Evolutionary conservation across 2,113 vertebrate genomes (phyloP).

Genomic region (Himantopus leucocephalus): DNA sequence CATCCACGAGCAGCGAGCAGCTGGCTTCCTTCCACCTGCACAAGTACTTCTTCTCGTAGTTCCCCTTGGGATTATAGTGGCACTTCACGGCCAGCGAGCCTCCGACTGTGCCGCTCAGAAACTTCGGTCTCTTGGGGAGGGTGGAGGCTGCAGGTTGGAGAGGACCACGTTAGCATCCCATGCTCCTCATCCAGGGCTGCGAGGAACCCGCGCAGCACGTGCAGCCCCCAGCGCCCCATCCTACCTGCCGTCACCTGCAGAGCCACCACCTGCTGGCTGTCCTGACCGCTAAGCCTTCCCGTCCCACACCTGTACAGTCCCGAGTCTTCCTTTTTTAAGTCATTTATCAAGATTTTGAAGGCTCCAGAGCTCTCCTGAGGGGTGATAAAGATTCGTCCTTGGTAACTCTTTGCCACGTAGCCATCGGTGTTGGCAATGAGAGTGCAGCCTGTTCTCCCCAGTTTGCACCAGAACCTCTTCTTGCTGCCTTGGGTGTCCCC

Average conservation of each 20-base stretch:
- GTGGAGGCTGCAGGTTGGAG: neutral
- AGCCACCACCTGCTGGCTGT: neutral
- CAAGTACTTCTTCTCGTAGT: neutral
- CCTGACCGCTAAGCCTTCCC: fast-evolving
- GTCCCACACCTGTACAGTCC: conserved; percentile 59
- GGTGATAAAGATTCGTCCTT: conserved; percentile 4
- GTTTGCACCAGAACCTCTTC: conserved; percentile 50
- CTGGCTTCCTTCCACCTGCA: conserved; percentile 28
- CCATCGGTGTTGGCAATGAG: neutral
- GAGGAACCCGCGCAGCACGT: neutral
- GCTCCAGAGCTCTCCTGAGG: neutral
- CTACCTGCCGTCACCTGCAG: conserved; percentile 50
- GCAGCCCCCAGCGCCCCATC: neutral
- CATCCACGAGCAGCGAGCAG: neutral
- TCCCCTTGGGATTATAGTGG: neutral
- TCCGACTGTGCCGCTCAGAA: neutral
- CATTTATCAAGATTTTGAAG: conserved; percentile 48
- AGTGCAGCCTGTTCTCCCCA: neutral
- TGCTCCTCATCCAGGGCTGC: fast-evolving
- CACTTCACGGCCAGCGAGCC: neutral
- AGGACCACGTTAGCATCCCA: fast-evolving
- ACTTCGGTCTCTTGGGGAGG: neutral
- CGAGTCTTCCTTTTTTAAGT: neutral
- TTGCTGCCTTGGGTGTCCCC: fast-evolving
- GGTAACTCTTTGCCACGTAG: neutral